Evolutionary conservation across 2,888 invertebrate species (phyloP).

Genomic region (Pterostichus madidus): DNA sequence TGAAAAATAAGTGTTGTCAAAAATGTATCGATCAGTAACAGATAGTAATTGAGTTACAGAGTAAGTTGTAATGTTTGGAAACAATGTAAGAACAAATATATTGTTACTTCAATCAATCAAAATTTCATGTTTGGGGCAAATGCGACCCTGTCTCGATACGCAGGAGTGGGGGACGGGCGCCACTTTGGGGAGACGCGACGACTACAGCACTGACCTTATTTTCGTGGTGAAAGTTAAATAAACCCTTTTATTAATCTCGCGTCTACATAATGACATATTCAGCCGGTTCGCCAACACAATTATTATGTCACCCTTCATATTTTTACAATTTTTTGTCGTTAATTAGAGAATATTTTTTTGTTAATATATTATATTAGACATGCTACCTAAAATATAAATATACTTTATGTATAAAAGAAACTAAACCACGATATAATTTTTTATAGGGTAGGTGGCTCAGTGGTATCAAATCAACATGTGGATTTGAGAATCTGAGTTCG

Average conservation of each 20-base stretch:
- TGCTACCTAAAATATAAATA: background rate
- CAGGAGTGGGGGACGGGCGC: slow-evolving; percentile 19
- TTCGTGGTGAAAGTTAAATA: slow-evolving; percentile 38
- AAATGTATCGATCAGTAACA: no score
- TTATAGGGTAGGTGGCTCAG: no score
- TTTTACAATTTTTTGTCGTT: background rate
- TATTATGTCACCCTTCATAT: background rate
- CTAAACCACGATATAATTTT: no score
- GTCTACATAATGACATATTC: slow-evolving; percentile 25
- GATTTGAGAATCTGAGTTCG: no score
- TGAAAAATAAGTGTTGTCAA: no score
- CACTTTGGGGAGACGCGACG: slow-evolving; percentile 16
- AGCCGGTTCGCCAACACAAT: background rate
- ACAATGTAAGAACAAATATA: no score
- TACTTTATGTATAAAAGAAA: no score
- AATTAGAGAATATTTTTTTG: no score
- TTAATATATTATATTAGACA: background rate
- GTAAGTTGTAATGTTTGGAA: no score
- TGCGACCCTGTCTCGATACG: background rate
- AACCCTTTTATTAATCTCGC: slow-evolving; percentile 26
- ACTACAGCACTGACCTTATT: slow-evolving; percentile 34
- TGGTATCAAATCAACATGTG: no score
- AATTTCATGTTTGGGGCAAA: background rate
- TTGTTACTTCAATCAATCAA: no score
- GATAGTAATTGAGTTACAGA: no score